Percentiles rank a stretch among this genome's conserved stretches.
Evolutionary conservation across 2,797 vertebrate species (phyloP).

Genomic region (Neopelma chrysocephalum): DNA sequence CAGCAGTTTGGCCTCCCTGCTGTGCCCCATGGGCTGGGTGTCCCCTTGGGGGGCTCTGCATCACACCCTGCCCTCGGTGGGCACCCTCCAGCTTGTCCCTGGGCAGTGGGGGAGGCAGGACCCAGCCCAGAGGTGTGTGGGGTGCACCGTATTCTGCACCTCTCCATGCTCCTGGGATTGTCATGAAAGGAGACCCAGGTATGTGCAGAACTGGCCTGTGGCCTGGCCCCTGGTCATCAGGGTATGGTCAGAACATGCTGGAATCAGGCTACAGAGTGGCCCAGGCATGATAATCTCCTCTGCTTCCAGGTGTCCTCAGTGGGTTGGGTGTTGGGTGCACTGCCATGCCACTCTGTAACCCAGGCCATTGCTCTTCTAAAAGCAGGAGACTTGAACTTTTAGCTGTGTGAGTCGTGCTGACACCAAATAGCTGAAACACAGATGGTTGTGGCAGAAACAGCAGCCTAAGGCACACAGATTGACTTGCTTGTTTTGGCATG

Average conservation of each 20-base stretch:
- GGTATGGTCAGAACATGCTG: fast-evolving
- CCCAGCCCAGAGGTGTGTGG: not conserved
- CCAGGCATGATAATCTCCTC: not conserved
- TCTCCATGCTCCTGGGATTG: fast-evolving
- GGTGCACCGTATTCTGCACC: not conserved
- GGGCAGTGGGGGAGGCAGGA: fast-evolving
- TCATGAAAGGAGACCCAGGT: not conserved
- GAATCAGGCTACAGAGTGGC: not conserved
- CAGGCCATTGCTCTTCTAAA: not conserved
- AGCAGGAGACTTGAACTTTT: not conserved
- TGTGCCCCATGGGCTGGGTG: not conserved
- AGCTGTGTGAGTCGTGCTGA: not conserved
- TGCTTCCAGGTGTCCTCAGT: not conserved
- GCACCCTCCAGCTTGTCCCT: not conserved
- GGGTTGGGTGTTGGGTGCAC: not conserved
- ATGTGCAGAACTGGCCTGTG: not conserved
- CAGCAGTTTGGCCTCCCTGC: not conserved
- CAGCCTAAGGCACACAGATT: not conserved
- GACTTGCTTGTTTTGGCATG: not conserved
- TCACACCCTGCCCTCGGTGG: not conserved
- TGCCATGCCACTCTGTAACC: not conserved
- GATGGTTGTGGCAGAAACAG: not conserved
- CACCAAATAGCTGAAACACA: not conserved
- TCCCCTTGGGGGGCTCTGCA: not conserved
- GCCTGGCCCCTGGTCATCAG: not conserved